phyloP scores from a whole-genome alignment of 2,113 vertebrate genomes.

The Crypturellus undulatus region DNA sequence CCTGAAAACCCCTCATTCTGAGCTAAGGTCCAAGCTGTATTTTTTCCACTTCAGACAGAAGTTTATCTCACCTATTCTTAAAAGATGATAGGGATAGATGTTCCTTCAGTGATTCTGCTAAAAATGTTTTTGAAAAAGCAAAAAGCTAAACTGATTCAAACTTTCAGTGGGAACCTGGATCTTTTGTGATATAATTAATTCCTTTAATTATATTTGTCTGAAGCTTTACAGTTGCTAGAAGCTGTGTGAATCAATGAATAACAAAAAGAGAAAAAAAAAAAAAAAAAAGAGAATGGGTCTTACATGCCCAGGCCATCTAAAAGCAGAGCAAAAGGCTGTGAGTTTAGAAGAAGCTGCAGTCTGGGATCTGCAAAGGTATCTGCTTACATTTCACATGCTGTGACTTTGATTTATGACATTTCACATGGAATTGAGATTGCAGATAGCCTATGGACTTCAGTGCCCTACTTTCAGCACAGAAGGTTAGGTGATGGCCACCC shows the following conservation, averaged over 20 bases:
- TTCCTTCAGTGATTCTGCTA: background rate
- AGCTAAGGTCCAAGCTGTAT: background rate
- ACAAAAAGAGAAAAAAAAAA: background rate
- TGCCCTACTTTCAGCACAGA: background rate
- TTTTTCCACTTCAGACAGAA: background rate
- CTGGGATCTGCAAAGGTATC: background rate
- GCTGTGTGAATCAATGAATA: background rate
- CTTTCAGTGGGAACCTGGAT: constrained; percentile 28
- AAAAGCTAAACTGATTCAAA: constrained; percentile 25
- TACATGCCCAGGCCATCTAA: background rate
- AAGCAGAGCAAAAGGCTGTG: background rate
- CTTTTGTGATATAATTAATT: constrained; percentile 59
- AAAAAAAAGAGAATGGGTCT: background rate
- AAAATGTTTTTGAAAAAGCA: constrained; percentile 19
- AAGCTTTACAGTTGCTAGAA: constrained; percentile 17
- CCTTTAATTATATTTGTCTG: constrained; percentile 45
- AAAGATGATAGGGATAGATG: constrained; percentile 14
- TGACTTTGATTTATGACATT: background rate
- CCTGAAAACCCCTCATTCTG: background rate
- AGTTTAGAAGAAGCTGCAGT: background rate
- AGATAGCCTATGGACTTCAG: background rate
- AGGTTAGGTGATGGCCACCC: background rate
- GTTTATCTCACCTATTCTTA: background rate
- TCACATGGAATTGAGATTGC: background rate
- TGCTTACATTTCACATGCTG: background rate